Evolutionary conservation across 2,888 invertebrate species (phyloP), one percentile per base, ranked within the genome.

Genomic region (Erebia ligea): DNA sequence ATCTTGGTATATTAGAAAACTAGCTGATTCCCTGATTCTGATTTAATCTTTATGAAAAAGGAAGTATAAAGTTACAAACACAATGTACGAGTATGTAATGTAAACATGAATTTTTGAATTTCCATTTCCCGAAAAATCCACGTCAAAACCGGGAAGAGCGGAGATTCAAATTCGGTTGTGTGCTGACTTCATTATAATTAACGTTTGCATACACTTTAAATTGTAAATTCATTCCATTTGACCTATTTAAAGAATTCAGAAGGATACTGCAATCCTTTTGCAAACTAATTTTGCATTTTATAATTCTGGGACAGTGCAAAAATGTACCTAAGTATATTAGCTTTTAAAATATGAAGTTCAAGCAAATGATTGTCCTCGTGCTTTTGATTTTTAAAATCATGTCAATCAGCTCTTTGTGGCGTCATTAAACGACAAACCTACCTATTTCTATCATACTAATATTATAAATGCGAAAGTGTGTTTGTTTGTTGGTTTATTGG

Each of bases 141-240:
- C 42, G 17, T 13, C n/a, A 42, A 45, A 40, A 40, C 19, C 0
- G 61, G 17, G 17, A 17, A 42, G 17, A 19, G 42, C 17, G 11
- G 40, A 42, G 42, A 61, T 42, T 61, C 61, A 42, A 42, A 42
- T 40, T 17, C 58, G 34, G 58, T n/a, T 15, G 48, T 17, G 42
- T 13, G 5, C 42, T 61, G 42, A 45, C 61, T 45, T 42, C 61
- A 19, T 61, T 61, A 61, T 19, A 61, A 61, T 61, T 61, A 61
- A 42, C 42, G 61, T 61, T 61, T 61, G 61, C 61, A 42, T 42
- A 10, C 61, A 45, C 40, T 61, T 61, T 61, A 45, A 61, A 61
- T 61, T 61, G 42, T 61, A 61, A 61, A 61, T 61, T 61, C 19
- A 19, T 61, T 42, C 42, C 61, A 19, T 61, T 59, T 61, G 61